Base-by-base conservation (phyloP, 2,888 invertebrate species). In the Latrodectus elegans region DNA sequence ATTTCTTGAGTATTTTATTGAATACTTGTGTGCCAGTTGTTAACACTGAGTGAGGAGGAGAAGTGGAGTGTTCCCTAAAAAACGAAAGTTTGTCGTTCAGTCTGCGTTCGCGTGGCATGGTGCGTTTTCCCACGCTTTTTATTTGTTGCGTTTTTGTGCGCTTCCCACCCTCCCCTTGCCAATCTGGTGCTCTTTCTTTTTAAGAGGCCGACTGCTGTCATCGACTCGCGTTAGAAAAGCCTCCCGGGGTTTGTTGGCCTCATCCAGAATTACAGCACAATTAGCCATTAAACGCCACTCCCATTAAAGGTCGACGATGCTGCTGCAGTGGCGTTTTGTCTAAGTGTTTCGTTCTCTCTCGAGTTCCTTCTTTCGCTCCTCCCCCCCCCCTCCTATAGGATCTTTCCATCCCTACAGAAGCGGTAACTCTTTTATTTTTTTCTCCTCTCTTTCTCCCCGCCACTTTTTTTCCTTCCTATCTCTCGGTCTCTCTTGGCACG, bases 241-340 rank as follows among this genome's bases (percentile, higher is more conserved):
- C 86, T 72, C 75, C 72, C 51, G 86, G 86, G 86, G 80, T 81
- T 87, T 87, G 86, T 87, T 76, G 76, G 81, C 81, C 80, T 86
- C 80, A 71, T 70, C 81, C 79, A 76, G 85, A 89, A 89, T 89
- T 89, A 89, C 84, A 78, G 85, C 77, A 85, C 88, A 89, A 89
- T 89, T 89, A 89, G 88, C 88, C 82, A 82, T 85, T 89, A 89
- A 89, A 85, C 79, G 85, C 77, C 82, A 74, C 81, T 73, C 71
- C 81, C 82, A 81, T 81, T 81, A 87, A 87, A 82, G 77, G 81
- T 77, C 77, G 76, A 75, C 72, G 82, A 75, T 68, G 38, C 38
- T 38, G 55, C 38, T 22, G 38, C 76, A 71, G 60, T 75, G 65
- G 83, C 77, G 86, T 80, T 80, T 81, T 87, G 81, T 87, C 86